Evolutionary conservation across 2,888 invertebrate species (phyloP).

Genomic region (Agriopis marginaria): DNA sequence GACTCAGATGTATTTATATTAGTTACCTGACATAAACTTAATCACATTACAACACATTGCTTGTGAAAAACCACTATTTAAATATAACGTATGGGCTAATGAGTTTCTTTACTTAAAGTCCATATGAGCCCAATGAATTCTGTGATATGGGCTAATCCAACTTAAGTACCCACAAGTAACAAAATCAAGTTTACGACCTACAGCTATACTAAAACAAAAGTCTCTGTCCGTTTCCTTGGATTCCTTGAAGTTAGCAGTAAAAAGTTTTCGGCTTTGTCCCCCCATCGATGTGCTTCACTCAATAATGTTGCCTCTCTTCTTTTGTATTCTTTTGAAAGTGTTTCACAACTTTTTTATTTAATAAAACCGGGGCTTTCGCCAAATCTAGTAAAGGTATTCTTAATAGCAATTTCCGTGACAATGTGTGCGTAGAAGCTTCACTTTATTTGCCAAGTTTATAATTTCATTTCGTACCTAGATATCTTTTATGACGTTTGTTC

Average conservation of each 20-base stretch:
- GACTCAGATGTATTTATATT: no score
- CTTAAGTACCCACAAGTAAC: constrained; percentile 30
- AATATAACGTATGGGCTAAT: background rate
- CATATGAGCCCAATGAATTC: background rate
- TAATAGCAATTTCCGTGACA: constrained; percentile 10
- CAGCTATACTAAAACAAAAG: constrained; percentile 34
- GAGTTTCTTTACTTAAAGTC: background rate
- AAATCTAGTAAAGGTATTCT: constrained; percentile 29
- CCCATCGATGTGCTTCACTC: constrained; percentile 43
- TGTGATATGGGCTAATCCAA: constrained; percentile 3
- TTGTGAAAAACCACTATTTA: background rate
- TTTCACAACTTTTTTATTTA: constrained; percentile 43
- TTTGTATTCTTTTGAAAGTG: constrained; percentile 49
- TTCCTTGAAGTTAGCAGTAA: constrained; percentile 41
- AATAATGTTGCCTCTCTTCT: constrained; percentile 42
- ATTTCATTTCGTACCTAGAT: background rate
- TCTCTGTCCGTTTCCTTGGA: constrained; percentile 29
- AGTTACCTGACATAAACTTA: background rate
- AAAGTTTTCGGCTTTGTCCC: constrained; percentile 41
- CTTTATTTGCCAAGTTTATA: background rate
- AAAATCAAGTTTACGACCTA: constrained; percentile 41
- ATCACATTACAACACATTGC: background rate
- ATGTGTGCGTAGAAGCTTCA: background rate
- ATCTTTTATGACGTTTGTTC: background rate
- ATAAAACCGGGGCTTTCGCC: constrained; percentile 21